Percentiles rank a stretch among this genome's conserved stretches.
Conservation (phyloP, 2,888 invertebrate species). For the Eilema sororculum region DNA sequence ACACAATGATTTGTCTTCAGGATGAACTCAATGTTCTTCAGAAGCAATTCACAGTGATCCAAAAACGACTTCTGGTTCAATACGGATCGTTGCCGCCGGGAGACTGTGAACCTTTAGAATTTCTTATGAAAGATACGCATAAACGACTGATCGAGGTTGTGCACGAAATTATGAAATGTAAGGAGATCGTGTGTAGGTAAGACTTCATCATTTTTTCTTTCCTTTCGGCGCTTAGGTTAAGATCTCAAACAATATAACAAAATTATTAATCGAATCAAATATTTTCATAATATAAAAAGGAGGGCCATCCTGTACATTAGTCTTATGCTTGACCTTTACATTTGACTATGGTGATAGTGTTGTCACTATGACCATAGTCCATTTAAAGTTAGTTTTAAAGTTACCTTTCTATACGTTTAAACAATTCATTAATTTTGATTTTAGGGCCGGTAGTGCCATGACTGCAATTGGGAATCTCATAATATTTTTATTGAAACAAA, state of each 20-base stretch:
- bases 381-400: too few species aligned
- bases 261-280: too few species aligned
- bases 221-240: background rate
- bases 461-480: conserved; percentile 70
- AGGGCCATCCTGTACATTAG: too few species aligned
- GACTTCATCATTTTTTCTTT: background rate
- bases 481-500: conserved; percentile 66
- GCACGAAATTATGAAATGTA: conserved; percentile 79
- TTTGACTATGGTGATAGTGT: background rate
- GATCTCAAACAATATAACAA: background rate
- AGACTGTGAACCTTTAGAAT: conserved; percentile 90
- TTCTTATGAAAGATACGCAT: conserved; percentile 90
- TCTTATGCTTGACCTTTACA: too few species aligned
- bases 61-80: conserved; percentile 91
- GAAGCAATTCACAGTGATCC: conserved; percentile 92
- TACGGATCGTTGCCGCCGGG: conserved; percentile 93
- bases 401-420: background rate
- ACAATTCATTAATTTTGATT: conserved; percentile 38
- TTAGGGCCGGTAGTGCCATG: conserved; percentile 72
- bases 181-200: conserved; percentile 71
- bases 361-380: too few species aligned
- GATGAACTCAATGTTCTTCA: conserved; percentile 86
- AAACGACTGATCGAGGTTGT: conserved; percentile 85
- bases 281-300: too few species aligned
- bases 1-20: conserved; percentile 58